Evolutionary conservation across 2,888 invertebrate genomes (phyloP).

Genomic region (Nematopogon swammerdamellus): DNA sequence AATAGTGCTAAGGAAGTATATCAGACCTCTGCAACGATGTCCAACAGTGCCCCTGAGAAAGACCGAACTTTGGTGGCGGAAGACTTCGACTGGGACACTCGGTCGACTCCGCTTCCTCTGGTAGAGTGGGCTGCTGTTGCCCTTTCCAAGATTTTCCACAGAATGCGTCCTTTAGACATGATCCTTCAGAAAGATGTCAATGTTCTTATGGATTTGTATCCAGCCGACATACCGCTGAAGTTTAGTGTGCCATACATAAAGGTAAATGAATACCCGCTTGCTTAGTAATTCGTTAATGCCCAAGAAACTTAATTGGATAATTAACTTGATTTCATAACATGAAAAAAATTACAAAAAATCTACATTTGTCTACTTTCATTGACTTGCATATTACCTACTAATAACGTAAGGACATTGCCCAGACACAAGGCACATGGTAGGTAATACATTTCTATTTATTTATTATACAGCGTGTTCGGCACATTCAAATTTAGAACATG

Average conservation of each 20-base stretch:
- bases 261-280: too few relatives aligned
- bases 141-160: constrained; percentile 38
- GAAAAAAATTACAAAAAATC: too few relatives aligned
- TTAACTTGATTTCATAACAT: too few relatives aligned
- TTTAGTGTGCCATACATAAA: constrained; percentile 50
- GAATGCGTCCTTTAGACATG: constrained; percentile 48
- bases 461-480: too few relatives aligned
- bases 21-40: constrained; percentile 24
- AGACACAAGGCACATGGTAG: too few relatives aligned
- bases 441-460: too few relatives aligned
- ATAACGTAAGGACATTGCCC: too few relatives aligned
- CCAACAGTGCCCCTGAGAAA: constrained; percentile 22
- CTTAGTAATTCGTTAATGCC: too few relatives aligned
- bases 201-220: constrained; percentile 57
- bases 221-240: constrained; percentile 56
- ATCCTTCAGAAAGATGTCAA: constrained; percentile 57
- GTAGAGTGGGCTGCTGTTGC: constrained; percentile 28
- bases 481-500: too few relatives aligned
- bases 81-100: constrained; percentile 43
- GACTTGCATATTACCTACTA: too few relatives aligned
- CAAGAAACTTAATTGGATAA: too few relatives aligned
- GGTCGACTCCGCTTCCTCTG: constrained; percentile 37
- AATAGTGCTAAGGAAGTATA: constrained; percentile 30
- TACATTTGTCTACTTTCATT: not conserved
- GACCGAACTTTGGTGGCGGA: constrained; percentile 34